phyloP scores from a whole-genome alignment of 2,113 vertebrate species.

The Entelurus aequoreus region DNA sequence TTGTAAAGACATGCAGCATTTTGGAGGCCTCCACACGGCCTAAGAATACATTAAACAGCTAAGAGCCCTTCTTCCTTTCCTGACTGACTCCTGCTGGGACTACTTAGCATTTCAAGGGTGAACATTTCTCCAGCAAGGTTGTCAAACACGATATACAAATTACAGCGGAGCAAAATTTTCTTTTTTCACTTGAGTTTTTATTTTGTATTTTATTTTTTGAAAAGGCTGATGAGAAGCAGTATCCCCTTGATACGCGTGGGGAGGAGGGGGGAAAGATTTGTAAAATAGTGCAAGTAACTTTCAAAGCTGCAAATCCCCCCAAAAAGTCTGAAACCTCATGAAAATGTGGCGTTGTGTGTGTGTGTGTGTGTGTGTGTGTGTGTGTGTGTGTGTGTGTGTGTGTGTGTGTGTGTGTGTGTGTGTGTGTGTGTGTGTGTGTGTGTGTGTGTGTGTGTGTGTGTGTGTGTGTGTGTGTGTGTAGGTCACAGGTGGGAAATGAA shows the following conservation, averaged over 20 bases:
- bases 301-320: conserved; percentile 58
- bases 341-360: conserved; percentile 25
- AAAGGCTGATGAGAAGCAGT: conserved; percentile 38
- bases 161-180: conserved; percentile 56
- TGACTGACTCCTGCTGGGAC: conserved; percentile 72
- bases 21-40: conserved; percentile 66
- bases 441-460: too few relatives aligned
- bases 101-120: conserved; percentile 70
- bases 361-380: too few relatives aligned
- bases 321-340: conserved; percentile 55
- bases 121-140: conserved; percentile 69
- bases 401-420: too few relatives aligned
- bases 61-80: conserved; percentile 60
- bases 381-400: too few relatives aligned
- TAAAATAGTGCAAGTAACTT: conserved; percentile 49
- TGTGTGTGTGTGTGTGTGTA: conserved; percentile 47
- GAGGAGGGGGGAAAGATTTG: conserved; percentile 37
- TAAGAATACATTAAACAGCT: conserved; percentile 72
- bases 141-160: conserved; percentile 68
- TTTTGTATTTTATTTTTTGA: conserved; percentile 22
- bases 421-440: too few relatives aligned
- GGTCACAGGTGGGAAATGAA: conserved; percentile 55
- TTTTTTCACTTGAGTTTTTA: conserved; percentile 35
- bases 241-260: conserved; percentile 48
- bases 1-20: conserved; percentile 58